Percentiles rank a stretch among this genome's conserved stretches.
Evolutionary conservation across 2,888 invertebrate species (phyloP).

Genomic region (Drosophila kanekoi): DNA sequence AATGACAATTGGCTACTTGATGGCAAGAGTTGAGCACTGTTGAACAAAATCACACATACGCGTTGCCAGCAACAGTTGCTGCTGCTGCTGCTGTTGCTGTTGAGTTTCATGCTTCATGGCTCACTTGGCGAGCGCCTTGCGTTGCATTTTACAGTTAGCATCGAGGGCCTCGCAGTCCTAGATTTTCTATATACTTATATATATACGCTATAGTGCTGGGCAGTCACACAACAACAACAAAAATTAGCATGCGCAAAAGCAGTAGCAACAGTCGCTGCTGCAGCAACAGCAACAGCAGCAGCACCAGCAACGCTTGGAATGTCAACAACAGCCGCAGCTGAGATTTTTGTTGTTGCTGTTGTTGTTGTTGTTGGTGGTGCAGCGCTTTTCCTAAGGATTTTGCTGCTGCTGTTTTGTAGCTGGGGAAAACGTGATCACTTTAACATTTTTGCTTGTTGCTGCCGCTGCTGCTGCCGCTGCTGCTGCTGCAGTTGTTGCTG

Average conservation of each 20-base stretch:
- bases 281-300: conserved; percentile 27
- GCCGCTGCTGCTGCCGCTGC: conserved; percentile 46
- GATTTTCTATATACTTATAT: conserved; percentile 17
- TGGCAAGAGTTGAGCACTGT: conserved; percentile 33
- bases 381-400: conserved; percentile 64
- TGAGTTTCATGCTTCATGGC: conserved; percentile 74
- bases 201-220: conserved; percentile 38
- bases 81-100: conserved; percentile 15
- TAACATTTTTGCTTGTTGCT: conserved; percentile 80
- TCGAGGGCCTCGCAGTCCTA: conserved; percentile 56
- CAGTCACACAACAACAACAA: conserved; percentile 38
- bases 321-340: conserved; percentile 76
- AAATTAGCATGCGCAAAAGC: conserved; percentile 76
- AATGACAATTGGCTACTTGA: conserved; percentile 67
- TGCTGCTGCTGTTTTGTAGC: conserved; percentile 45
- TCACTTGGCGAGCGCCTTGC: conserved; percentile 59
- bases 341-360: conserved; percentile 56
- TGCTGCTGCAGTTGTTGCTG: conserved; percentile 41
- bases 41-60: conserved; percentile 51
- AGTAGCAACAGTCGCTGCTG: conserved; percentile 32
- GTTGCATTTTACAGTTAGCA: conserved; percentile 67
- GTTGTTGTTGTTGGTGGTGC: conserved; percentile 25
- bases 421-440: conserved; percentile 83
- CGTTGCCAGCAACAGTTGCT: conserved; percentile 32
- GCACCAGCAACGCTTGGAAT: conserved; percentile 62